These are phyloP conservation scores for Lithophane leautieri DNA, from an alignment of 2,888 invertebrate species.

Conservation along the genomic window DNA sequence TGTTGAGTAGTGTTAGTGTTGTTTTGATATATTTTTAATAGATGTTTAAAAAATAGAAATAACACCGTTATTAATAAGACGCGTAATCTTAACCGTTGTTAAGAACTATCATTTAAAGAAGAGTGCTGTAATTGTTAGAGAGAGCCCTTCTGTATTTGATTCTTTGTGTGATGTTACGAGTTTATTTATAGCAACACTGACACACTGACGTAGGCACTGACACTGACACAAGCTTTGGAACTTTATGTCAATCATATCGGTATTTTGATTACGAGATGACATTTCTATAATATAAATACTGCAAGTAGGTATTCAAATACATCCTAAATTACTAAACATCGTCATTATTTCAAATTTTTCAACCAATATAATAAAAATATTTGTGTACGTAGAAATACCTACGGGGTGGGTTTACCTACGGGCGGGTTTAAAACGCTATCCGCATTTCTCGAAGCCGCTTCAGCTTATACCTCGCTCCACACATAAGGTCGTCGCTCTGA, in stretches of 20 bases:
- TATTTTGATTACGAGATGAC: background rate
- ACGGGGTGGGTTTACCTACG: background rate
- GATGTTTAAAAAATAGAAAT: background rate
- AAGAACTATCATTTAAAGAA: background rate
- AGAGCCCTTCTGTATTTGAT: background rate
- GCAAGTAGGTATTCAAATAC: background rate
- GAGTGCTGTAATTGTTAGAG: background rate
- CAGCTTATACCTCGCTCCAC: conserved; percentile 63
- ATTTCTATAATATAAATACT: background rate
- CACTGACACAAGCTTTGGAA: no score
- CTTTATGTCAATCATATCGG: background rate
- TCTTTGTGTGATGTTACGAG: background rate
- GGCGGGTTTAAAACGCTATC: background rate
- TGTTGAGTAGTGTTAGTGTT: background rate
- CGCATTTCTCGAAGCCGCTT: conserved; percentile 56
- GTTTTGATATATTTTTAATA: no score
- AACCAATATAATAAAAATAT: background rate
- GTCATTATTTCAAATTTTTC: background rate
- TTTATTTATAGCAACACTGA: background rate
- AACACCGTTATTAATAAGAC: background rate
- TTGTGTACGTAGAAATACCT: background rate
- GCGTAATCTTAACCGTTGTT: background rate
- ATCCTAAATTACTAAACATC: background rate
- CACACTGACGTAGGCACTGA: no score
- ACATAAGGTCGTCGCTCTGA: conserved; percentile 87